Conservation (phyloP, 1,140 invertebrate genomes). For the Drosophila lacteicornis region DNA sequence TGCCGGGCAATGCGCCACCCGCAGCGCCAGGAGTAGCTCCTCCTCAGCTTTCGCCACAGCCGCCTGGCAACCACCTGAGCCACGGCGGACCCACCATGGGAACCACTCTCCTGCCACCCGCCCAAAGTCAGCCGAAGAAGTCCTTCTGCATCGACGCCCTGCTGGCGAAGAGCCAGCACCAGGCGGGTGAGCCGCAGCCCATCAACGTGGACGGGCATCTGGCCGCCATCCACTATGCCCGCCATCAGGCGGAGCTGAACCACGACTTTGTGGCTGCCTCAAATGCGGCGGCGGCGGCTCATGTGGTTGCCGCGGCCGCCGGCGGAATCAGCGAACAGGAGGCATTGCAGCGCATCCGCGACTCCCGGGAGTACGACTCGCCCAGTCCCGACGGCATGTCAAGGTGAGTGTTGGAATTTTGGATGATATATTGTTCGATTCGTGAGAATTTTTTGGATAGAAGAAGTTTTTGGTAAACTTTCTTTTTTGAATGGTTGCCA, state of each 20-base stretch:
- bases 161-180: conserved; percentile 85
- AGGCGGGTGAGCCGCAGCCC: conserved; percentile 27
- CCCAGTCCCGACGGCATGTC: conserved; percentile 85
- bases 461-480: not conserved
- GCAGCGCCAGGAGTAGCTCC: conserved; percentile 20
- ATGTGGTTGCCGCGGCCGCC: conserved; percentile 62
- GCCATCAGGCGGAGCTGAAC: conserved; percentile 71
- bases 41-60: conserved; percentile 19
- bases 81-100: conserved; percentile 42
- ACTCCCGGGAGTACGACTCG: conserved; percentile 79
- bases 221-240: conserved; percentile 72
- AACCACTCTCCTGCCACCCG: conserved; percentile 47
- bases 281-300: conserved; percentile 66
- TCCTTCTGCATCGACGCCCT: conserved; percentile 90
- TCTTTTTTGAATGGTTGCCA: not conserved
- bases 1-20: conserved; percentile 47
- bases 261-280: conserved; percentile 74
- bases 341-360: conserved; percentile 77
- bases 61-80: conserved; percentile 23
- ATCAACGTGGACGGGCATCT: conserved; percentile 71
- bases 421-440: not conserved
- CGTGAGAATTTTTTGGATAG: accelerated
- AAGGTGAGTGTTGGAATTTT: conserved; percentile 57
- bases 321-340: conserved; percentile 77
- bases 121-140: conserved; percentile 85